Conservation (phyloP, 2,797 vertebrate genomes). For the Toxotes lorentzi region DNA sequence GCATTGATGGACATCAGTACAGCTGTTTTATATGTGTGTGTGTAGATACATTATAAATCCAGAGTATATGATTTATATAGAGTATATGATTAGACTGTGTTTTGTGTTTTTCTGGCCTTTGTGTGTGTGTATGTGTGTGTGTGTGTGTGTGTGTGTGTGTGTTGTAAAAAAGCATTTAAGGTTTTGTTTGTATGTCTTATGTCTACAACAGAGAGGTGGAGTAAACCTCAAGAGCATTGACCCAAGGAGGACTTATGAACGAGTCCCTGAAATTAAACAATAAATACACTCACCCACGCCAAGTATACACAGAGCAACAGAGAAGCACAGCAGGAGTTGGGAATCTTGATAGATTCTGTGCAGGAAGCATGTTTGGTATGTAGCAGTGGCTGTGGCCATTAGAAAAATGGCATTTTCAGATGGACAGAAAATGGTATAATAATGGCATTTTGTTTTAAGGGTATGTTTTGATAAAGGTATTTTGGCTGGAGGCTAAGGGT, state of each 20-base stretch:
- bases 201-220: constrained; percentile 25
- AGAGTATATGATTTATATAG: constrained; percentile 3
- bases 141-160: neutral
- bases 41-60: constrained; percentile 1
- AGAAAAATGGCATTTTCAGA: constrained; percentile 68
- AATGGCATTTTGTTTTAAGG: no score
- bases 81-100: neutral
- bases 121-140: neutral
- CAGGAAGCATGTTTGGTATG: constrained; percentile 54
- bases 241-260: constrained; percentile 10
- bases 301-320: neutral
- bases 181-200: constrained; percentile 1
- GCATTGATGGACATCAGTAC: no score
- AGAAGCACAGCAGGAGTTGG: constrained; percentile 6
- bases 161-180: neutral
- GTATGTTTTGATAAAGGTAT: constrained; percentile 35
- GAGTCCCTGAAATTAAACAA: constrained; percentile 21
- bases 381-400: constrained; percentile 46
- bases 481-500: constrained; percentile 43
- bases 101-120: neutral
- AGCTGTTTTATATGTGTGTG: neutral
- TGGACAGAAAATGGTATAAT: constrained; percentile 42
- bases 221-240: constrained; percentile 10
- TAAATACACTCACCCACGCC: neutral
- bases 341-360: constrained; percentile 18